Base-by-base conservation (phyloP, 2,797 vertebrate genomes). In the Manis pentadactyla region DNA sequence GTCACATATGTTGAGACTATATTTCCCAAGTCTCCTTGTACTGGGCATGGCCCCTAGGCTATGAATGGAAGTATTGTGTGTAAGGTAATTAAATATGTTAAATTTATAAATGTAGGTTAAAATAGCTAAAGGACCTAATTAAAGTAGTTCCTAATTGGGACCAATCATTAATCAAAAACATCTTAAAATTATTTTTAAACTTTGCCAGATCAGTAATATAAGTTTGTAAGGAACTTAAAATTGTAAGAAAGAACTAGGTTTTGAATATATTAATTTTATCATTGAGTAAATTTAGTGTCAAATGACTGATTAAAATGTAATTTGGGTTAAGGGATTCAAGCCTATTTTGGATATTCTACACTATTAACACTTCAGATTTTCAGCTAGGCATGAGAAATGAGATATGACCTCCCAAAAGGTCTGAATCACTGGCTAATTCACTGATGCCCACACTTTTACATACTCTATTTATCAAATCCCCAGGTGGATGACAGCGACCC, bases 351-450 rank as follows among this genome's bases (percentile, higher is more conserved):
- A 17, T 31, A 88, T 55, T 9, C 66, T 59, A 78, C 23, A 55
- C 21, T 78, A 29, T 55, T 92, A 95, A 78, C 63, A 92, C 81
- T 96, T 87, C 55, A 93, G 27, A 91, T 97, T 96, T 94, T 92
- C 74, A 89, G 88, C 0, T 7, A 87, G 39, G 75, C 34, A 55
- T 95, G 74, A 90, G 79, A 92, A 95, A 89, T 81, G 71, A 96
- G 55, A 93, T 42, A 51, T 90, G 92, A 92, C 90, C 84, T 94
- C 90, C 82, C 55, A 82, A 46, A n/a, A 88, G 87, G 19, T 96
- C 61, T 93, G 90, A 96, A 86, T 97, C 92, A 90, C 39, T 90
- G 92, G 81, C 73, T 95, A 95, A 93, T 92, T 94, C 63, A 78
- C 75, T 17, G 79, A 93, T 74, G 95, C 90, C 93, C 71, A 88